Evolutionary conservation across 2,888 invertebrate genomes (phyloP).

Genomic region (Apomyelois bistriatella): DNA sequence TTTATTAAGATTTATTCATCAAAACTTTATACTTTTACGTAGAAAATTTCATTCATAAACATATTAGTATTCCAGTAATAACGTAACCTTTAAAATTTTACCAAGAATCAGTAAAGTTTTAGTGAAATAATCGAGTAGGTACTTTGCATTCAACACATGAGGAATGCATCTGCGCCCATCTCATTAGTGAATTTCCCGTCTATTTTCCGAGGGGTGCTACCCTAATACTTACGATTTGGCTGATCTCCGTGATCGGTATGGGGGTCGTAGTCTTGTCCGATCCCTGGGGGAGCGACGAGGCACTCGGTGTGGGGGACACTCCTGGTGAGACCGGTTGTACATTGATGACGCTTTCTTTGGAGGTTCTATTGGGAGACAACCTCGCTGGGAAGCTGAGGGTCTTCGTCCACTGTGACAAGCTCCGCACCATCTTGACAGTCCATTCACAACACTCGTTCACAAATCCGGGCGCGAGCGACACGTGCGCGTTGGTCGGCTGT

Average conservation of each 20-base stretch:
- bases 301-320: conserved; percentile 82
- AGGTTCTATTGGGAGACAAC: conserved; percentile 89
- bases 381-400: conserved; percentile 93
- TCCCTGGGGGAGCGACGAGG: conserved; percentile 79
- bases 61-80: neutral
- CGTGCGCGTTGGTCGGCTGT: conserved; percentile 52
- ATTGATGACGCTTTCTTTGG: conserved; percentile 84
- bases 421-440: conserved; percentile 88
- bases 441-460: conserved; percentile 74
- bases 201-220: conserved; percentile 11
- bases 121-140: conserved; percentile 36
- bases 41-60: neutral
- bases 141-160: conserved; percentile 44
- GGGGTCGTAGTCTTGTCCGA: conserved; percentile 77
- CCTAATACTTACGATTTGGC: conserved; percentile 82
- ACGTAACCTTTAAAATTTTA: conserved; percentile 15
- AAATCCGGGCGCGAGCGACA: conserved; percentile 47
- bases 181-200: conserved; percentile 20
- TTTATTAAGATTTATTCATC: neutral
- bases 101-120: conserved; percentile 40
- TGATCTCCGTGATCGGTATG: conserved; percentile 84
- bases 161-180: conserved; percentile 21
- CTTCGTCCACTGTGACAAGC: conserved; percentile 94
- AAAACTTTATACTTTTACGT: neutral
- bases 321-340: conserved; percentile 77